Percentiles rank a stretch among this genome's conserved stretches.
phyloP scores from a whole-genome alignment of 2,888 invertebrate species.

The Saturnia pavonia region DNA sequence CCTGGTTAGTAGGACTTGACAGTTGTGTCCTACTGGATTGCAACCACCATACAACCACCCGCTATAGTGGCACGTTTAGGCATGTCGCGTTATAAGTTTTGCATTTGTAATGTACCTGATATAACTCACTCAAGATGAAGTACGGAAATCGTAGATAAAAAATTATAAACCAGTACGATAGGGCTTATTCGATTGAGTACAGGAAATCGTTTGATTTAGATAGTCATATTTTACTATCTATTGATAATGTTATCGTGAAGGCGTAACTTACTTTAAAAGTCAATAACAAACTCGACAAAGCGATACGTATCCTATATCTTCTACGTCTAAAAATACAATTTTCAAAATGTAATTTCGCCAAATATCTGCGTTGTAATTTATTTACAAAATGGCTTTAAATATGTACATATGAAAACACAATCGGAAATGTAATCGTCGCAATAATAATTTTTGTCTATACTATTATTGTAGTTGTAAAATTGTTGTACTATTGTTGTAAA shows the following conservation, averaged over 20 bases:
- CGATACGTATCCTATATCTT: neutral
- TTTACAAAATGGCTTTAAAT: too few species aligned
- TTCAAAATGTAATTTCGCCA: neutral
- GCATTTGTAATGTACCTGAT: too few species aligned
- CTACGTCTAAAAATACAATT: neutral
- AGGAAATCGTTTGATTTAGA: neutral
- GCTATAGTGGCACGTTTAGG: too few species aligned
- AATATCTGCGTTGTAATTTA: neutral
- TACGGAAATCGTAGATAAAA: neutral
- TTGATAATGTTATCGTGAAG: neutral
- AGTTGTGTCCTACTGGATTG: too few species aligned
- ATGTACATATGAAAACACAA: too few species aligned
- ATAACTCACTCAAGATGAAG: neutral
- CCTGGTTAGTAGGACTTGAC: too few species aligned
- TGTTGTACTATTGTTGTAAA: too few species aligned
- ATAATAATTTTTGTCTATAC: too few species aligned
- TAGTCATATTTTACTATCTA: neutral
- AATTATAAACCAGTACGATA: neutral
- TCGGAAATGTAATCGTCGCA: too few species aligned
- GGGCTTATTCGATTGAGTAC: neutral
- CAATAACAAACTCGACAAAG: neutral
- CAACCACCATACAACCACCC: too few species aligned
- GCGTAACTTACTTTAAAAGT: neutral
- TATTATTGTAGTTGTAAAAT: too few species aligned
- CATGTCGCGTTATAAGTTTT: too few species aligned